Percentiles rank a stretch among this genome's conserved stretches.
phyloP scores from a whole-genome alignment of 2,888 invertebrate species.

The Spatulosminthurus flaviceps region DNA sequence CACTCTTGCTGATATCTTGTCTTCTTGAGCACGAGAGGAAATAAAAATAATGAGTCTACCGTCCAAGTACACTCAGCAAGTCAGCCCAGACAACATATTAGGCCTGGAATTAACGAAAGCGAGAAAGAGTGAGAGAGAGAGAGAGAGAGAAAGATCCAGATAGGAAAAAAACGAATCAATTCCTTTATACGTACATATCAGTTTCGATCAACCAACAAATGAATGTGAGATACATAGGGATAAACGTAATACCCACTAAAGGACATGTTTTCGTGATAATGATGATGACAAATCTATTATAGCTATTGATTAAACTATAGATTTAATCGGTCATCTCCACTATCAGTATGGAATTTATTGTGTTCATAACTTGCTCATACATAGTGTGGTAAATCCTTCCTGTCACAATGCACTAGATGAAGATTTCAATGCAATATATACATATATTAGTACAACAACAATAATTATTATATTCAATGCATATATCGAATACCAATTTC shows the following conservation, averaged over 20 bases:
- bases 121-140: background rate
- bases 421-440: background rate
- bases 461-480: no score
- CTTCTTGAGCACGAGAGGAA: conserved; percentile 43
- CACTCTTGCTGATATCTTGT: conserved; percentile 10
- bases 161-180: background rate
- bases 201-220: no score
- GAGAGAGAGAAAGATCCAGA: background rate
- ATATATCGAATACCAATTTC: no score
- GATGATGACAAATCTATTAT: conserved; percentile 48
- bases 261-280: conserved; percentile 45
- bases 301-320: conserved; percentile 38
- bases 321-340: conserved; percentile 40
- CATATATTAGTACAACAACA: no score
- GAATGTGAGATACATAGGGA: background rate
- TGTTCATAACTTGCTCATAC: background rate
- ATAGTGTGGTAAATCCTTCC: background rate
- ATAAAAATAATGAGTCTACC: conserved; percentile 46
- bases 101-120: background rate
- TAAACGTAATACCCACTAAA: conserved; percentile 30
- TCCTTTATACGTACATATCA: no score
- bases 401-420: background rate
- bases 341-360: background rate
- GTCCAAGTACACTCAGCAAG: conserved; percentile 10
- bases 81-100: background rate